phyloP scores from a whole-genome alignment of 23 tunicate species.

The Phallusia fumigata region DNA sequence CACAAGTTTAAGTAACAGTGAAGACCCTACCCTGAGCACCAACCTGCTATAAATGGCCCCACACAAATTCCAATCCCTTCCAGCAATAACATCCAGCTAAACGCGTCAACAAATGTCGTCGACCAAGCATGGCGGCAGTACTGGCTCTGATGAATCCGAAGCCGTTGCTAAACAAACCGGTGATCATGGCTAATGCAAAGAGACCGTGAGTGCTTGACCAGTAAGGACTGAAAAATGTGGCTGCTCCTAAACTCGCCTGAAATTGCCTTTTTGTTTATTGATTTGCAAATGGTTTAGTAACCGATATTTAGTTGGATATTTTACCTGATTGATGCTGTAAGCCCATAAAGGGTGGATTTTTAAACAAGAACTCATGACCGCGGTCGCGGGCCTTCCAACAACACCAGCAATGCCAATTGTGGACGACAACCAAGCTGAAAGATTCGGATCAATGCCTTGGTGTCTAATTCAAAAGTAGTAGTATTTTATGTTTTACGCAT shows the following conservation, averaged over 20 bases:
- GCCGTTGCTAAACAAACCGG: constrained; percentile 24
- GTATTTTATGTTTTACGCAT: too few species aligned
- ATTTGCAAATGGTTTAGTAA: too few species aligned
- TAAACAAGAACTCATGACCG: background rate
- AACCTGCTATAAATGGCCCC: constrained; percentile 35
- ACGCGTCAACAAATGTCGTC: constrained; percentile 16
- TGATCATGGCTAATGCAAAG: constrained; percentile 15
- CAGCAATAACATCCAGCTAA: constrained; percentile 28
- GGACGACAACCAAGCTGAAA: constrained; percentile 33
- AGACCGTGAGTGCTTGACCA: constrained; percentile 27
- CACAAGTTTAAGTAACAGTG: too few species aligned
- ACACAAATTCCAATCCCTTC: constrained; percentile 40
- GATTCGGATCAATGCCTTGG: constrained; percentile 11
- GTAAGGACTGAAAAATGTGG: constrained; percentile 26
- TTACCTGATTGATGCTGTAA: background rate
- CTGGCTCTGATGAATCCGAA: constrained; percentile 37
- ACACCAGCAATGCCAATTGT: constrained; percentile 29
- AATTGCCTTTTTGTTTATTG: too few species aligned
- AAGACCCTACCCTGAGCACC: background rate
- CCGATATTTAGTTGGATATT: background rate
- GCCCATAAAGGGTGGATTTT: constrained; percentile 20
- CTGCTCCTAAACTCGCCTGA: constrained; percentile 23
- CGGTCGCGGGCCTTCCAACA: constrained; percentile 40
- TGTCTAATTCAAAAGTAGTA: background rate
- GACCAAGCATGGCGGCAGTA: constrained; percentile 32